Evolutionary conservation across 2,888 invertebrate genomes (phyloP), one percentile per base, ranked within the genome.

Genomic region (Tetragnatha montana): DNA sequence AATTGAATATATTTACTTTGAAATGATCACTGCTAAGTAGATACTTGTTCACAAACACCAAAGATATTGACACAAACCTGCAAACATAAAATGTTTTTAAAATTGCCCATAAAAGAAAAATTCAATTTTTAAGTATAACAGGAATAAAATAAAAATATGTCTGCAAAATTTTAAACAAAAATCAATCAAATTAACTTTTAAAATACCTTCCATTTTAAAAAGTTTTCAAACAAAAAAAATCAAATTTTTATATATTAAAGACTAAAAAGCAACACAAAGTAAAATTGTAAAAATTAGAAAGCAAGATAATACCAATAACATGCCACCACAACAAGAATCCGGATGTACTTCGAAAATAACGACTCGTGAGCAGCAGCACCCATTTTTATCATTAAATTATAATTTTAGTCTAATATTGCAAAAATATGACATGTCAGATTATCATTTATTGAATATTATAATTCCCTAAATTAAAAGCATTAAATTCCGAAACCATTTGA

Each of bases 41-140:
- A 51, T 96, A 95, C 93, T 99, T 99, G 93, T 99, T 99, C 19
- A 98, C 96, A 94, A 99, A 99, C 68, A 99, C 98, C 93, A 98
- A 97, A 7, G 96, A 95, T 93, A 99, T 99, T 21, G 98, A 98
- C 22, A 98, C 95, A 84, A 96, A 93, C 98, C 98, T 97, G 93
- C 93, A 88, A 21, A 19, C n/a, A 78, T 47, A 21, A 68, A 81
- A 69, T n/a, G 17, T 60, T 17, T 12, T 60, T 17, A 8, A 60
- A 60, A 8, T 60, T 8, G 4, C 35, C 4, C 35, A n/a, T 4
- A 35, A 35, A 35, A 35, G 35, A 35, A 35, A 35, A 35, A 35
- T 35, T 35, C 35, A 35, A 35, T 35, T 35, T 35, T 35, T 35
- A 35, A 35, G 35, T 35, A 2, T 35, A 35, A 35, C 35, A 35